Conservation (phyloP, 2,113 vertebrate species). For the Passerina amoena region DNA sequence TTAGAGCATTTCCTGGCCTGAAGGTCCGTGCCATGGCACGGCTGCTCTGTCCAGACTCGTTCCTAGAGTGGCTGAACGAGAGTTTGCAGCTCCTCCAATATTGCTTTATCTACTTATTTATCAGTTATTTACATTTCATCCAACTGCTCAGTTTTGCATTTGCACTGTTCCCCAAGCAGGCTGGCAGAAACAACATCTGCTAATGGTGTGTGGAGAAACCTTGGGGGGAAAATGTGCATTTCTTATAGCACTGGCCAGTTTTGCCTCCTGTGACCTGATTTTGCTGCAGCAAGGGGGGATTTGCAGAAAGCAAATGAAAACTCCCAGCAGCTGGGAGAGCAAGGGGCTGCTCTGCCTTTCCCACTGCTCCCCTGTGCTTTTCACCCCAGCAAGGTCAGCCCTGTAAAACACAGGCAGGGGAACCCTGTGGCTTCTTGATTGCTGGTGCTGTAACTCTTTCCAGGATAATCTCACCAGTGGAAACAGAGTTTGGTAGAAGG, state of each 20-base stretch:
- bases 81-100: background rate
- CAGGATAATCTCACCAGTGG: background rate
- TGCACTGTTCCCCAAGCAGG: background rate
- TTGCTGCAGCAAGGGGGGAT: background rate
- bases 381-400: background rate
- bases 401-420: background rate
- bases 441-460: background rate
- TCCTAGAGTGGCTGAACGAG: background rate
- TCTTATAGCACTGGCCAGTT: background rate
- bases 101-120: background rate
- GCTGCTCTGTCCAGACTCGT: accelerated
- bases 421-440: background rate
- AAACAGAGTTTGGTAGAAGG: background rate
- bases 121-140: background rate
- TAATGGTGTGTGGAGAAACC: background rate
- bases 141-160: background rate
- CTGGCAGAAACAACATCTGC: background rate
- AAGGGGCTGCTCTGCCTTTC: background rate
- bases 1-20: constrained; percentile 28
- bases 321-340: background rate
- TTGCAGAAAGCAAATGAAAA: background rate
- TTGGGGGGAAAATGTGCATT: accelerated
- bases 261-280: background rate
- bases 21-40: background rate
- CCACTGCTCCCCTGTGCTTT: background rate